A percentile compares a stretch with the other conserved stretches of the same genome.
Conservation (phyloP, 2,797 vertebrate species). For the Tiaroga cobitis region DNA sequence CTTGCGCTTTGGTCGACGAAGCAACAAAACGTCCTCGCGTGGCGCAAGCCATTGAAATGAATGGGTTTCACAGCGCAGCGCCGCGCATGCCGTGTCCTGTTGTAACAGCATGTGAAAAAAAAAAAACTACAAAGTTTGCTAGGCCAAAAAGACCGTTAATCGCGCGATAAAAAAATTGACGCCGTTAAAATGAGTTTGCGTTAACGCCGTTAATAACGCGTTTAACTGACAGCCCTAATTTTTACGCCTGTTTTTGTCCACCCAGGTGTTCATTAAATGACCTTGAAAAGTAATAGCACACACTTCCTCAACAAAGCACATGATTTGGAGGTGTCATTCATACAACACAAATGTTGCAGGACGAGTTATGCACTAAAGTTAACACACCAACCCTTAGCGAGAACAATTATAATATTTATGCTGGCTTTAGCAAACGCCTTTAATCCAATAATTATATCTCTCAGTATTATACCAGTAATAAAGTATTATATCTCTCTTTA, state of each 20-base stretch:
- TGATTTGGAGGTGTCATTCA: background rate
- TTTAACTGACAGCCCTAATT: too few species aligned
- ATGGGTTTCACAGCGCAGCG: too few species aligned
- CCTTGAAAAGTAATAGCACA: background rate
- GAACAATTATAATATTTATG: constrained; percentile 1
- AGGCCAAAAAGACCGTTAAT: too few species aligned
- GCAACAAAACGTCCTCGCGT: too few species aligned
- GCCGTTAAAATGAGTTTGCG: too few species aligned
- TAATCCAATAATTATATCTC: background rate
- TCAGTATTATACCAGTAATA: background rate
- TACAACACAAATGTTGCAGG: background rate
- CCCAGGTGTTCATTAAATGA: background rate
- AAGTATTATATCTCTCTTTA: background rate
- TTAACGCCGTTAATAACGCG: too few species aligned
- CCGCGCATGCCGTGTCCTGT: too few species aligned
- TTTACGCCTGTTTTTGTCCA: background rate
- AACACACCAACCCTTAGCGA: background rate
- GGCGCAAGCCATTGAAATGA: too few species aligned
- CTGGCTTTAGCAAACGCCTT: background rate
- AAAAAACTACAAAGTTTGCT: too few species aligned
- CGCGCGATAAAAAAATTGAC: too few species aligned
- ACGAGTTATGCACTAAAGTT: background rate
- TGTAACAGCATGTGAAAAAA: too few species aligned
- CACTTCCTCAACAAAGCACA: background rate
- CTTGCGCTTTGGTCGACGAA: too few species aligned